These are phyloP conservation scores for Tautogolabrus adspersus DNA, from an alignment of 2,113 vertebrate genomes.

Conservation along the genomic window DNA sequence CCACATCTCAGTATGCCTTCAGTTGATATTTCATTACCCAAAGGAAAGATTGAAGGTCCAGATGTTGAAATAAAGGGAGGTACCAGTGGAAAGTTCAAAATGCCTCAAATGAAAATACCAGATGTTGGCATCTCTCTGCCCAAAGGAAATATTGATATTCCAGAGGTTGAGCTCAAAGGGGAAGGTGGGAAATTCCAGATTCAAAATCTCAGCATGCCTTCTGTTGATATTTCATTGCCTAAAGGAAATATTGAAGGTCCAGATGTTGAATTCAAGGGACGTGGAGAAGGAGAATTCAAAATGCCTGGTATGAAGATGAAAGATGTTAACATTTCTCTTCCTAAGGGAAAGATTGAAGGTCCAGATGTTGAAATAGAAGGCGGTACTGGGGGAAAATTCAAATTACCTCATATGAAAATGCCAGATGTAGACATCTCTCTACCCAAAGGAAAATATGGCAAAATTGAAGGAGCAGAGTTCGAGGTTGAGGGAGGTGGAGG, in stretches of 20 bases:
- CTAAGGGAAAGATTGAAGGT: constrained; percentile 55
- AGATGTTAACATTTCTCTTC: constrained; percentile 68
- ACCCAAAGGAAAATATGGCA: constrained; percentile 40
- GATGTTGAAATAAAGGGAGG: neutral
- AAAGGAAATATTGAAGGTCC: constrained; percentile 50
- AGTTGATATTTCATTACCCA: constrained; percentile 57
- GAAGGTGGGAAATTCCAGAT: constrained; percentile 60
- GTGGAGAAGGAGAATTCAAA: constrained; percentile 64
- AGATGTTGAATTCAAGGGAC: constrained; percentile 35
- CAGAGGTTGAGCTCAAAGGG: constrained; percentile 24
- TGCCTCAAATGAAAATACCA: constrained; percentile 47
- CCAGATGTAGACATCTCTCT: constrained; percentile 66
- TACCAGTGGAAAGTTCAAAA: constrained; percentile 41
- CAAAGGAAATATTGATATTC: constrained; percentile 50
- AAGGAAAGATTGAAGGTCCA: constrained; percentile 51
- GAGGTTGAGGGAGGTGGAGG: constrained; percentile 28
- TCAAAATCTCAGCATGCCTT: constrained; percentile 64
- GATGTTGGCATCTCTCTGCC: constrained; percentile 40
- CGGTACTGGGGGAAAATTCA: constrained; percentile 52
- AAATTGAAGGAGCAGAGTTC: constrained; percentile 46
- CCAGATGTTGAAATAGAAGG: constrained; percentile 35
- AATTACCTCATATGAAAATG: constrained; percentile 56
- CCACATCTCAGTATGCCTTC: constrained; percentile 34
- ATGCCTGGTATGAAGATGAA: constrained; percentile 46
- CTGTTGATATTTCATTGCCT: constrained; percentile 32